Base-by-base conservation (phyloP, 2,888 invertebrate species). In the Drosophila atripex region DNA sequence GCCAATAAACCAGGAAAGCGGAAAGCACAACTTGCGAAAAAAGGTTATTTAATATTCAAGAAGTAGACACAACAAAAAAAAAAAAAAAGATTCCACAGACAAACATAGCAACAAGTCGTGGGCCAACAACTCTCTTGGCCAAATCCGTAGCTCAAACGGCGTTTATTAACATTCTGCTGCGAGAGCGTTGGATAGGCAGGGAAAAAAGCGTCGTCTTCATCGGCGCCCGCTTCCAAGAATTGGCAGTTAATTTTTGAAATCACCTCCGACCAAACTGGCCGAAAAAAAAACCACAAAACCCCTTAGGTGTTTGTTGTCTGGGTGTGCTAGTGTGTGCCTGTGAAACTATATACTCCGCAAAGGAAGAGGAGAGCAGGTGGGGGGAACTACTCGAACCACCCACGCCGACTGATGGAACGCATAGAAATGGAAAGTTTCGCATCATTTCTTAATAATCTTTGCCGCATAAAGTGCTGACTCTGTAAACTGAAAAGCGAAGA, bases 241-340 rank as follows among this genome's bases (percentile, higher is more conserved):
- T 88, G 86, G 86, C 88, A 71, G 85, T 85, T 88, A 83, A 83
- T 71, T 87, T 87, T 87, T 61, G 49, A 77, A 86, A 83, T 79
- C 55, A 64, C 63, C 60, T 45, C 53, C 54, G 43, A 54, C 53
- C 30, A 45, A 55, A 56, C 46, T 35, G 14, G 47, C 53, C 6
- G 50, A 72, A 65, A 72, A 58, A 51, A 30, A 52, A 28, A 21
- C 18, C 21, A 53, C 38, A 43, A 41, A 68, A 82, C 45, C 59
- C 47, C 49, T 47, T 53, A 80, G 65, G 76, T 76, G 71, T 78
- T 18, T 16, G 39, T 57, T 41, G 39, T 30, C 49, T 55, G 49
- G 28, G 23, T 1, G 28, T 28, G 9, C 3, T 8, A 28, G 28
- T 51, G 49, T 43, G 58, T 38, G 41, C 41, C 86, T 82, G 77